Base-by-base conservation (phyloP, 1,140 invertebrate genomes). In the Musca vetustissima region DNA sequence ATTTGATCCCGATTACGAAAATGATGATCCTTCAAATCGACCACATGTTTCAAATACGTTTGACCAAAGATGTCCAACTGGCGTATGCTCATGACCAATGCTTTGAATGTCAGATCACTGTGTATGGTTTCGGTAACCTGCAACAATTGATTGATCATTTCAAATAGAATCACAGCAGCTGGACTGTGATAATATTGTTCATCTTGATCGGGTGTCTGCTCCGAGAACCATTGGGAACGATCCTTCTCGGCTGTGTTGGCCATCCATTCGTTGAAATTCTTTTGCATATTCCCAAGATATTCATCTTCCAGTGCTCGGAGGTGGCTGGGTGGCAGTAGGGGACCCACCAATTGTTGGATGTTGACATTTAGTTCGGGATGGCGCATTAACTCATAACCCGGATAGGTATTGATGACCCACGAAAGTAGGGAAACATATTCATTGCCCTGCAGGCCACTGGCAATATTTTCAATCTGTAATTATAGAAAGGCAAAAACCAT, bases 61-160 rank as follows among this genome's bases (percentile, higher is more conserved):
- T 88, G 86, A 0, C 94, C 93, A 83, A 96, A 98, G 66, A 91
- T 88, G 13, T 89, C 91, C 4, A 98, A 91, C 85, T 98, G 94
- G 4, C 57, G 32, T 53, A 98, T 91, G 81, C 93, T 93, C 57
- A 98, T 83, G 13, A 93, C 83, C 11, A 98, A 82, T 0, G 94
- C 93, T 83, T 94, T 91, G 68, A 91, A 90, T 2, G 95, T 94
- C 49, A 98, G 83, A 68, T 95, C 92, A 66, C 90, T 87, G 73
- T 92, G 91, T 71, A 89, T 89, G 1, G 88, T 90, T 76, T 89
- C 89, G 0, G 89, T 90, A 1, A 87, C 87, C 87, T 97, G 92
- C 47, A 98, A 84, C 86, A 98, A 96, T 85, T 98, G 95, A 84
- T 97, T 94, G 68, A 99, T 94, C 97, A 99, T 99, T 85, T 98